Evolutionary conservation across 1,140 invertebrate species (phyloP).

Genomic region (Drosophila nasuta): DNA sequence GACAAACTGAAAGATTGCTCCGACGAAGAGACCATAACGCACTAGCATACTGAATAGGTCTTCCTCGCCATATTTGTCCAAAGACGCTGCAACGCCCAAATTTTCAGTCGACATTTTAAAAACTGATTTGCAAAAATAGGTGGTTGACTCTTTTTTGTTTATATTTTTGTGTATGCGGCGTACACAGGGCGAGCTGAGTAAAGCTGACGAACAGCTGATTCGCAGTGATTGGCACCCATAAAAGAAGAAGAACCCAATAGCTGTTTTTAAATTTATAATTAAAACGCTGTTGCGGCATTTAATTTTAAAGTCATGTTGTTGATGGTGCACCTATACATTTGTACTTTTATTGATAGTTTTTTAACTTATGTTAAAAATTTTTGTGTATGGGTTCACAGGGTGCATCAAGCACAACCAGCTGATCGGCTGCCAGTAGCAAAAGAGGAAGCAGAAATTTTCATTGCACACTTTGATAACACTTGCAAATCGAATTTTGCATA

Average conservation of each 20-base stretch:
- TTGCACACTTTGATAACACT: slow-evolving; percentile 21
- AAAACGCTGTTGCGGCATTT: too few species aligned
- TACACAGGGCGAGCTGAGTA: slow-evolving; percentile 12
- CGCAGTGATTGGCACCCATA: not conserved
- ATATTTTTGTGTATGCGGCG: slow-evolving; percentile 57
- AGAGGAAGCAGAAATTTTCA: slow-evolving; percentile 44
- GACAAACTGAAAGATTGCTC: slow-evolving; percentile 74
- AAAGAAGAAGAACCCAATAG: not conserved
- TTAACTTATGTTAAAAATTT: slow-evolving; percentile 32
- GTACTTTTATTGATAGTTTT: too few species aligned
- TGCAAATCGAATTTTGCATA: slow-evolving; percentile 62
- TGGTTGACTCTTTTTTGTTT: slow-evolving; percentile 34
- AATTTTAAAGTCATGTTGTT: too few species aligned
- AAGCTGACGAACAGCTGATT: slow-evolving; percentile 1
- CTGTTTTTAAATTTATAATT: too few species aligned
- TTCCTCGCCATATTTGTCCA: slow-evolving; percentile 77
- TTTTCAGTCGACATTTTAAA: slow-evolving; percentile 53
- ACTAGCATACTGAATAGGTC: slow-evolving; percentile 69
- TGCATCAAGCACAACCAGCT: slow-evolving; percentile 20
- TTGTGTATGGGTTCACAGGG: slow-evolving; percentile 46
- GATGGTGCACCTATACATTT: too few species aligned
- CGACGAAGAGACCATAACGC: slow-evolving; percentile 75
- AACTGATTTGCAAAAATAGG: slow-evolving; percentile 7
- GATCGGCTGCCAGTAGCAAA: slow-evolving; percentile 11
- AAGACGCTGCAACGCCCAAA: slow-evolving; percentile 45